A percentile compares a stretch with the other conserved stretches of the same genome.
Evolutionary conservation across 2,113 vertebrate genomes (phyloP).

Genomic region (Acanthisitta chloris): DNA sequence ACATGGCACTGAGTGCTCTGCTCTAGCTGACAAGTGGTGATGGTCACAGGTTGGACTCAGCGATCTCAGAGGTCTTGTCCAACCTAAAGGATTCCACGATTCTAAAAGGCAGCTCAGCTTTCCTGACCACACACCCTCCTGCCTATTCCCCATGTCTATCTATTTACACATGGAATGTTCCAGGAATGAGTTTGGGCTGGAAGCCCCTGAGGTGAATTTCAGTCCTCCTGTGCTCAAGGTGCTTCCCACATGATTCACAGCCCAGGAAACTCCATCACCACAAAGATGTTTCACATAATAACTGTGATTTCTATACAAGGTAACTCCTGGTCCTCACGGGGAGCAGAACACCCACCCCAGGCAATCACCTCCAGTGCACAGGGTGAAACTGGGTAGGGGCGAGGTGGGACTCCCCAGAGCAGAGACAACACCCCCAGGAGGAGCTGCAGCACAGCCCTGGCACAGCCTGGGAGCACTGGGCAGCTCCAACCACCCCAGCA

Average conservation of each 20-base stretch:
- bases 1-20: not conserved
- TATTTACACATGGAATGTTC: not conserved
- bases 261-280: not conserved
- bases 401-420: fast-evolving
- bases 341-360: not conserved
- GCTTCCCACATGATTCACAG: not conserved
- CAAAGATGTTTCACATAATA: not conserved
- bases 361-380: fast-evolving
- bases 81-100: no score
- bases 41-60: not conserved
- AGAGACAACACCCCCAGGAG: fast-evolving
- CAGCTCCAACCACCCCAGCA: no score
- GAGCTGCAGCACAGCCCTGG: not conserved
- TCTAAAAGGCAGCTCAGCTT: not conserved
- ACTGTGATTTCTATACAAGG: not conserved
- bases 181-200: not conserved
- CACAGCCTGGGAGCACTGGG: no score
- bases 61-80: no score
- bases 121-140: fast-evolving
- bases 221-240: not conserved
- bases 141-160: not conserved
- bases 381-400: fast-evolving
- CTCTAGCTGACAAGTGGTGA: not conserved
- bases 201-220: not conserved
- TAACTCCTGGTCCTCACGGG: not conserved